These are phyloP conservation scores for Leptopilina boulardi DNA, from an alignment of 1,140 invertebrate genomes.

Conservation along the genomic window DNA sequence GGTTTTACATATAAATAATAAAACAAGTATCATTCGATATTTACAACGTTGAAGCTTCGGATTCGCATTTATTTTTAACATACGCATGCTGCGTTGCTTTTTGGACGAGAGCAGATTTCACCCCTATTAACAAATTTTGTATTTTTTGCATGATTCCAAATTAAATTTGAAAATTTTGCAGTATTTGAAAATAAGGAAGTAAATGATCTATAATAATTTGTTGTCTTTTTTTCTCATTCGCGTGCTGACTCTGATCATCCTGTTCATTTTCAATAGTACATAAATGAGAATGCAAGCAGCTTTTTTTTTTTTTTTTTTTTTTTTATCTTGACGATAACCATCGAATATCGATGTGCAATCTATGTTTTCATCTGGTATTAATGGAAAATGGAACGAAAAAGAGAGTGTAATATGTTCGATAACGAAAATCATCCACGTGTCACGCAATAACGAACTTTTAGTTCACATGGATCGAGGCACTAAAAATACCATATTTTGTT, in stretches of 20 bases:
- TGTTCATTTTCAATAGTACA: conserved; percentile 18
- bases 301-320: no score
- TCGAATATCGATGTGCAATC: conserved; percentile 30
- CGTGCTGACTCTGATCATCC: neutral
- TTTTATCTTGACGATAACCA: neutral
- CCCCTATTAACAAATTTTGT: neutral
- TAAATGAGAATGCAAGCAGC: conserved; percentile 20
- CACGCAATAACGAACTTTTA: conserved; percentile 31
- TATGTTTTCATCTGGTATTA: conserved; percentile 29
- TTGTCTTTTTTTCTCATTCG: neutral
- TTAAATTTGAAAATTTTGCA: no score
- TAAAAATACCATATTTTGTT: conserved; percentile 10
- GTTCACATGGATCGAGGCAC: conserved; percentile 10
- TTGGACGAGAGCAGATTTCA: conserved; percentile 10
- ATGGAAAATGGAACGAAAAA: conserved; percentile 32
- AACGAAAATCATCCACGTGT: conserved; percentile 22
- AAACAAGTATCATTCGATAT: conserved; percentile 33
- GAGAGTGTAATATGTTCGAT: conserved; percentile 25
- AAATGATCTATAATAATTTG: neutral
- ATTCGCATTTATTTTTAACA: conserved; percentile 43
- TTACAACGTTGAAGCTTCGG: conserved; percentile 58
- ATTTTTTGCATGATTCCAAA: no score
- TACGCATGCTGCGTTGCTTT: conserved; percentile 34
- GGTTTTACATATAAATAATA: conserved; percentile 32
- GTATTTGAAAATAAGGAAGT: neutral